Conservation (phyloP, 2,113 vertebrate species). For the Tor tambroides region DNA sequence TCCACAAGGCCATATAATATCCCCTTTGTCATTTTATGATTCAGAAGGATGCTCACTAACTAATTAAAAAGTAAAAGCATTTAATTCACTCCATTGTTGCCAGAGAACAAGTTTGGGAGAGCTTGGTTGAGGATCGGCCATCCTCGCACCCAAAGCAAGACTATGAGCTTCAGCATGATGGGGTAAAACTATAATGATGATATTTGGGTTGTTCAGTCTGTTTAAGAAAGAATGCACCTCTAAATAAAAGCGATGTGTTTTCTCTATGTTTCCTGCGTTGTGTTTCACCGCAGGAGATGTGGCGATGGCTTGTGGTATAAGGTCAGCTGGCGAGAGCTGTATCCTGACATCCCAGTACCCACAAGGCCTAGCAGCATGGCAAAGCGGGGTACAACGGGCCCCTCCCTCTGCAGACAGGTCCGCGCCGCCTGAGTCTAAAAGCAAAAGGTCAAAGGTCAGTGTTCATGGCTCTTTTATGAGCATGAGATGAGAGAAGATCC, state of each 20-base stretch:
- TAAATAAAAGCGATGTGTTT: background rate
- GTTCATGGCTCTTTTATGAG: background rate
- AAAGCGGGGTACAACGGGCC: slow-evolving; percentile 69
- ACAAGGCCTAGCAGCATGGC: slow-evolving; percentile 80
- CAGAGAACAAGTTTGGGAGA: slow-evolving; percentile 13
- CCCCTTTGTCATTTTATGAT: background rate
- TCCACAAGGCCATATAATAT: background rate
- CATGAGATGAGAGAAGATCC: background rate
- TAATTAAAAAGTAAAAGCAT: background rate
- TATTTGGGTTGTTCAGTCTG: background rate
- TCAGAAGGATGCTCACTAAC: background rate
- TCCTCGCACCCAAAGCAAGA: slow-evolving; percentile 37
- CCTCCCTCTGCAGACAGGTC: slow-evolving; percentile 70
- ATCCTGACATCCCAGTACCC: slow-evolving; percentile 81
- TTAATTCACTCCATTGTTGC: background rate
- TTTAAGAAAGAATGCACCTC: background rate
- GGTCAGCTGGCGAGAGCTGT: slow-evolving; percentile 82
- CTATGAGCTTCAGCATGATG: slow-evolving; percentile 41
- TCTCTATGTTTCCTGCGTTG: background rate
- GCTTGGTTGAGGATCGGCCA: slow-evolving; percentile 34
- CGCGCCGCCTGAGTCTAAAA: slow-evolving; percentile 81
- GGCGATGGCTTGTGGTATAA: slow-evolving; percentile 73
- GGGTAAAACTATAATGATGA: background rate
- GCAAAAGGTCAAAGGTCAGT: slow-evolving; percentile 52
- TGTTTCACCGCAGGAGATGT: slow-evolving; percentile 69